These are phyloP conservation scores for Limnephilus lunatus DNA, from an alignment of 2,888 invertebrate genomes.

Conservation along the genomic window DNA sequence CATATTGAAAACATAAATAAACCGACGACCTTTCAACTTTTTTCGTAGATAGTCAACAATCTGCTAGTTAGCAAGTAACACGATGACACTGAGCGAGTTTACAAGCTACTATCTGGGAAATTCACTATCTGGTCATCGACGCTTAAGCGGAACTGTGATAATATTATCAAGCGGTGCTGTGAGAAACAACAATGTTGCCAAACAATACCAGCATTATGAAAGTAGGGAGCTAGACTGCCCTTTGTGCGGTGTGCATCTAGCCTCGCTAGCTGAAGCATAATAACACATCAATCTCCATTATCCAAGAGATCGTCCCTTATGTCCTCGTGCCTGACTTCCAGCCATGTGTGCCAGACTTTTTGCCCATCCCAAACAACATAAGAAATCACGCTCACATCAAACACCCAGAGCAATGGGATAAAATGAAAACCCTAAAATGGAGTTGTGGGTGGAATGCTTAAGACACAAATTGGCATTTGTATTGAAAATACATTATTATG, in stretches of 20 bases:
- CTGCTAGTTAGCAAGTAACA: no score
- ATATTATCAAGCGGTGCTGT: constrained; percentile 68
- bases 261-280: constrained; percentile 82
- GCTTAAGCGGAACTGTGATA: constrained; percentile 58
- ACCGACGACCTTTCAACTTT: no score
- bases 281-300: constrained; percentile 86
- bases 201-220: neutral
- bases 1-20: no score
- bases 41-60: no score
- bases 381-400: constrained; percentile 92
- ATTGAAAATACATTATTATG: constrained; percentile 17
- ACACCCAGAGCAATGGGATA: constrained; percentile 85
- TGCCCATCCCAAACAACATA: constrained; percentile 90
- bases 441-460: constrained; percentile 78
- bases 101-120: no score
- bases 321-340: no score
- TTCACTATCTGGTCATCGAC: no score
- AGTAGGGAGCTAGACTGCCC: constrained; percentile 80
- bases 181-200: constrained; percentile 68
- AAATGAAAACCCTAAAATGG: constrained; percentile 89
- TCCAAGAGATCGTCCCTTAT: constrained; percentile 89
- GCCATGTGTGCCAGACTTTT: constrained; percentile 85
- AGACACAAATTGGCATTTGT: neutral
- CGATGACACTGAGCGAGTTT: no score
- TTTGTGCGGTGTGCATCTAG: constrained; percentile 83